Conservation (phyloP, 2,797 vertebrate genomes). For the Sphaeramia orbicularis region DNA sequence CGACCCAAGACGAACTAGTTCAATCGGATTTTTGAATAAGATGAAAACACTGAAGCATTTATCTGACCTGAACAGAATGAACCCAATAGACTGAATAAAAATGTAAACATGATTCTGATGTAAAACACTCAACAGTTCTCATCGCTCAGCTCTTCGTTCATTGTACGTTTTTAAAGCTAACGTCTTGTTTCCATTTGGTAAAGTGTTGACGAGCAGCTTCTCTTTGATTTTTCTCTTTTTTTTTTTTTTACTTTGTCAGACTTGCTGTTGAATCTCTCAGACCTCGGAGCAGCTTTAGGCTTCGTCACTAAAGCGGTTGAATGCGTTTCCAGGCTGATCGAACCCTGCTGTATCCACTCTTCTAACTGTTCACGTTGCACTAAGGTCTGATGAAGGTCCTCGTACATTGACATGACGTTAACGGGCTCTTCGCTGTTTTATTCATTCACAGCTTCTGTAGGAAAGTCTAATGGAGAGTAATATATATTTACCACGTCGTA, state of each 20-base stretch:
- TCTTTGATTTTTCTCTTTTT: conserved; percentile 23
- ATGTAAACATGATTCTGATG: too few relatives aligned
- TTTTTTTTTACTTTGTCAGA: conserved; percentile 1
- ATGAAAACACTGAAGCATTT: too few relatives aligned
- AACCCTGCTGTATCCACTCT: conserved; percentile 44
- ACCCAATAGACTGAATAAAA: too few relatives aligned
- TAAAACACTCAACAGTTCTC: too few relatives aligned
- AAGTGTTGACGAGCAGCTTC: conserved; percentile 42
- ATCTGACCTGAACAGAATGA: too few relatives aligned
- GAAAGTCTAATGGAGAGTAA: conserved; percentile 29
- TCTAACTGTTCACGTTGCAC: conserved; percentile 43
- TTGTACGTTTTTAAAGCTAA: conserved; percentile 41
- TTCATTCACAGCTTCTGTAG: conserved; percentile 22
- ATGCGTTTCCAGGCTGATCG: conserved; percentile 15
- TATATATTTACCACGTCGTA: conserved; percentile 40
- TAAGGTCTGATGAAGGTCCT: conserved; percentile 24
- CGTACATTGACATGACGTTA: conserved; percentile 6
- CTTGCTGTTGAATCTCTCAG: conserved; percentile 29
- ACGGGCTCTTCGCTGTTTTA: conserved; percentile 17
- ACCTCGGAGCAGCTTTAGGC: conserved; percentile 12
- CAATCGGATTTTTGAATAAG: neutral
- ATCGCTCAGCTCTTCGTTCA: neutral
- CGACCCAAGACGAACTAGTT: neutral
- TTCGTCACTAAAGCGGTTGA: conserved; percentile 8
- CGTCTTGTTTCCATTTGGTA: conserved; percentile 49